A percentile compares a stretch with the other conserved stretches of the same genome.
Conservation (phyloP, 2,797 vertebrate species). For the Gymnoscopelus braueri region DNA sequence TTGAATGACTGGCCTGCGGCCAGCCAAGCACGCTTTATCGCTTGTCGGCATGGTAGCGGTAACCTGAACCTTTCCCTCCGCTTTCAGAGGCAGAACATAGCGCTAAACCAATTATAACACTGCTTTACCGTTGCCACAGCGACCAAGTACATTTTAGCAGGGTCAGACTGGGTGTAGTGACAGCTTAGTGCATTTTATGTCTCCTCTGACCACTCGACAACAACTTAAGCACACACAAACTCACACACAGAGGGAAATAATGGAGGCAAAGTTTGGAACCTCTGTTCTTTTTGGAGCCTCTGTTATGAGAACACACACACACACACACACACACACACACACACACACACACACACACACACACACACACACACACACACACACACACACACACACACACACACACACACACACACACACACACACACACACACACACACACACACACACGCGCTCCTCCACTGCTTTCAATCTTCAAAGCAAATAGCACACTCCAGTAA, state of each 20-base stretch:
- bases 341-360: neutral
- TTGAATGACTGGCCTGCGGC: constrained; percentile 56
- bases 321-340: constrained; percentile 6
- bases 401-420: neutral
- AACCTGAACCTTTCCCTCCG: constrained; percentile 66
- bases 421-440: constrained; percentile 3
- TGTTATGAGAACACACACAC: neutral
- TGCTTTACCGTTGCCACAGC: constrained; percentile 68
- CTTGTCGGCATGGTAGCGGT: constrained; percentile 61
- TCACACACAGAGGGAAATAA: constrained; percentile 33
- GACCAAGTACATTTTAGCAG: constrained; percentile 64
- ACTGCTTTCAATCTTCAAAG: neutral
- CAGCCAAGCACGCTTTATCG: constrained; percentile 58
- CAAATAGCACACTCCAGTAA: neutral
- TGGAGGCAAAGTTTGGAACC: constrained; percentile 17
- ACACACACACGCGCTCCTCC: neutral
- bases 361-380: constrained; percentile 5
- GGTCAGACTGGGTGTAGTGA: constrained; percentile 68
- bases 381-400: neutral
- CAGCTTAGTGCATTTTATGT: constrained; percentile 64
- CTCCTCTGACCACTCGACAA: constrained; percentile 46
- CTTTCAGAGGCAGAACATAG: constrained; percentile 67
- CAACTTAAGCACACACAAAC: neutral
- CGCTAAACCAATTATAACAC: constrained; percentile 78
- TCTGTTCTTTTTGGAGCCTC: too few relatives aligned